Evolutionary conservation across 2,888 invertebrate genomes (phyloP).

Genomic region (Hypselothyrea guttata): DNA sequence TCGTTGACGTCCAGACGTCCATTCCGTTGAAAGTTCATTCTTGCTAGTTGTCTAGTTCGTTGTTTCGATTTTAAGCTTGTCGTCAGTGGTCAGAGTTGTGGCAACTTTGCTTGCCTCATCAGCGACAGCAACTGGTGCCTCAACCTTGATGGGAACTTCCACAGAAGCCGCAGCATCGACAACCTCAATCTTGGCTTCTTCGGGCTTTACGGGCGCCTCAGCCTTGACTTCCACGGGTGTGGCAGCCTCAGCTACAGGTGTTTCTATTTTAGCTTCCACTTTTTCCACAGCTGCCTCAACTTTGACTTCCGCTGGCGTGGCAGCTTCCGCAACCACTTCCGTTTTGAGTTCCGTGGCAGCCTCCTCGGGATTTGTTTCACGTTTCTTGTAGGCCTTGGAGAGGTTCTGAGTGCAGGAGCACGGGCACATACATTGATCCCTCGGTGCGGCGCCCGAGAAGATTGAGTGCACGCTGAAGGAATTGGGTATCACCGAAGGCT

Average conservation of each 20-base stretch:
- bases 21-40: slow-evolving; percentile 6
- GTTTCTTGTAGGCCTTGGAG: slow-evolving; percentile 74
- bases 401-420: slow-evolving; percentile 81
- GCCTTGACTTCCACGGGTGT: slow-evolving; percentile 25
- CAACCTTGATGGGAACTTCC: slow-evolving; percentile 16
- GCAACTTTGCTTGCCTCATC: slow-evolving; percentile 13
- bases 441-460: slow-evolving; percentile 67
- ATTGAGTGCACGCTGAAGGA: slow-evolving; percentile 72
- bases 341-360: slow-evolving; percentile 5
- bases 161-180: slow-evolving; percentile 23
- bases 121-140: slow-evolving; percentile 6
- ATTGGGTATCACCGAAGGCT: slow-evolving; percentile 75
- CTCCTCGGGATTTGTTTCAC: slow-evolving; percentile 52
- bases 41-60: slow-evolving; percentile 50
- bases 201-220: slow-evolving; percentile 22
- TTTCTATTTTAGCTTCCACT: slow-evolving; percentile 26
- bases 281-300: slow-evolving; percentile 14
- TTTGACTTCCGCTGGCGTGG: slow-evolving; percentile 22
- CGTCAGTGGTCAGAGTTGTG: slow-evolving; percentile 21
- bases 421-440: slow-evolving; percentile 81
- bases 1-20: slow-evolving; percentile 37
- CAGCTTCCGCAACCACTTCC: slow-evolving; percentile 10
- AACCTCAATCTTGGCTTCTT: slow-evolving; percentile 22
- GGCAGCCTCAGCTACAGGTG: slow-evolving; percentile 26
- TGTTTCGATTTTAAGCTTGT: slow-evolving; percentile 31